Conservation (phyloP, 2,113 vertebrate genomes). For the Origma solitaria region DNA sequence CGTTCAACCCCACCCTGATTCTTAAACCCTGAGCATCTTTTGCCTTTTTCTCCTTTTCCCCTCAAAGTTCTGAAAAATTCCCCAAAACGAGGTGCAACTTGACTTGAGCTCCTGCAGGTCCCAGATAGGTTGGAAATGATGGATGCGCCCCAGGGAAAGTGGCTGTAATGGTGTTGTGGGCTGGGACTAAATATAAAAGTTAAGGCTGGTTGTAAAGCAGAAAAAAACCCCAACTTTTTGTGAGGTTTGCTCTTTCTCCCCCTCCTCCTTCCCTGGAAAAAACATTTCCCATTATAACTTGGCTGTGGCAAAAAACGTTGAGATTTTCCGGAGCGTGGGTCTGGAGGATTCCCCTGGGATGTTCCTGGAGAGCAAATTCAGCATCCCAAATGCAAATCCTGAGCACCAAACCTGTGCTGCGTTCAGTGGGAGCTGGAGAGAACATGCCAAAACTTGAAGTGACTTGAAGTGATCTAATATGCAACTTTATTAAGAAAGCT, state of each 20-base stretch:
- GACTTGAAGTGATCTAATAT: background rate
- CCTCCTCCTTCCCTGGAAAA: background rate
- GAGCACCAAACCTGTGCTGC: background rate
- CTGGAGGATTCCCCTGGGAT: background rate
- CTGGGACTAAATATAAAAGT: background rate
- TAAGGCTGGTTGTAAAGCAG: background rate
- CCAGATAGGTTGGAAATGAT: background rate
- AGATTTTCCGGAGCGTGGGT: background rate
- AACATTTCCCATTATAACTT: background rate
- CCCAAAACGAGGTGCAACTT: background rate
- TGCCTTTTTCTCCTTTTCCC: background rate
- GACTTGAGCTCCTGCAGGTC: background rate
- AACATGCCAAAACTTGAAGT: background rate
- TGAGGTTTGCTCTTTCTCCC: background rate
- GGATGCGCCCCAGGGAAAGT: background rate
- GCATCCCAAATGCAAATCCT: background rate
- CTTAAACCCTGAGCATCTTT: background rate
- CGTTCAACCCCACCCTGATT: background rate
- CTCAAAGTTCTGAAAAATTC: background rate
- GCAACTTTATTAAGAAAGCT: background rate
- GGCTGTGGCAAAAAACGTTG: background rate
- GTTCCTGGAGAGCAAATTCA: background rate
- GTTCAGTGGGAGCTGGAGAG: background rate
- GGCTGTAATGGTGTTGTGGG: background rate
- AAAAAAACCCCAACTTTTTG: background rate